Evolutionary conservation across 1,140 invertebrate genomes (phyloP).

Genomic region (Arion vulgaris): DNA sequence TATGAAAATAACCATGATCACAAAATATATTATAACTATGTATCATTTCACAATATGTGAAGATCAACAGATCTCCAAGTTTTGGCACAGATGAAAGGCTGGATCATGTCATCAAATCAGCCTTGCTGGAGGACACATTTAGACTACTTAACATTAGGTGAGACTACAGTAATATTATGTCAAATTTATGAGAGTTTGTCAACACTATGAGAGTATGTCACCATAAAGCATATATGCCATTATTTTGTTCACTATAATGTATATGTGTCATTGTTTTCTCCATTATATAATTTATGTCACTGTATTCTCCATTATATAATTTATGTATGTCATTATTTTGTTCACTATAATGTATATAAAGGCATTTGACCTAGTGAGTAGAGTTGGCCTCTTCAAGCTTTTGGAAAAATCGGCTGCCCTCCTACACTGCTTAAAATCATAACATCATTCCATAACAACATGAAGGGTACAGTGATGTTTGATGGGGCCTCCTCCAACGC

Average conservation of each 20-base stretch:
- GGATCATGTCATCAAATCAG: conserved; percentile 71
- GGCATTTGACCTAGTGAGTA: too few relatives aligned
- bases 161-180: conserved; percentile 24
- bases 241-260: not conserved
- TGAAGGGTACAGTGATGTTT: too few relatives aligned
- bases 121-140: conserved; percentile 69
- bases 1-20: too few relatives aligned
- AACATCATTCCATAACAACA: too few relatives aligned
- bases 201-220: not conserved
- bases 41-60: not conserved
- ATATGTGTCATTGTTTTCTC: not conserved
- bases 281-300: not conserved
- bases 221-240: not conserved
- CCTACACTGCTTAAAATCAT: too few relatives aligned
- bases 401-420: too few relatives aligned
- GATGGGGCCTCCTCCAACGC: too few relatives aligned
- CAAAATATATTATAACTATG: too few relatives aligned
- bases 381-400: too few relatives aligned
- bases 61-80: conserved; percentile 72
- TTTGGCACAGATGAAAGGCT: conserved; percentile 72
- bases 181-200: not conserved
- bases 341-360: too few relatives aligned
- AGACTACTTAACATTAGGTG: conserved; percentile 71
- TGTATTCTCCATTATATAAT: too few relatives aligned
- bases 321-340: too few relatives aligned